Percentiles rank a stretch among this genome's conserved stretches.
Evolutionary conservation across 2,888 invertebrate species (phyloP).

Genomic region (Drosophila pegasa): DNA sequence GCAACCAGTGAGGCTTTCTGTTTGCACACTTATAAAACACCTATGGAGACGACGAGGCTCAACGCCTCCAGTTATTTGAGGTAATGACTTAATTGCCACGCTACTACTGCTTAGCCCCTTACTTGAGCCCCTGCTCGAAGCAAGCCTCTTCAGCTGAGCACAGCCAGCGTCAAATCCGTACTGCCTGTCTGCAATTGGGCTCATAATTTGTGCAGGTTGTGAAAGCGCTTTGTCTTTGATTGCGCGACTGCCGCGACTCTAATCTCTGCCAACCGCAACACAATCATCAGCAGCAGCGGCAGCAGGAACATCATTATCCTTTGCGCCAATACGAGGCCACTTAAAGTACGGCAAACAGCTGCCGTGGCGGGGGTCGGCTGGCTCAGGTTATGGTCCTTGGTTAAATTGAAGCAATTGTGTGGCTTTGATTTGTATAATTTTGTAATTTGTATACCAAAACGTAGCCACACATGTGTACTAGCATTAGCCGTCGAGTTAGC

Average conservation of each 20-base stretch:
- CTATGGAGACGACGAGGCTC: constrained; percentile 36
- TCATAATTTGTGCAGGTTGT: constrained; percentile 79
- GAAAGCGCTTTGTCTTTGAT: constrained; percentile 76
- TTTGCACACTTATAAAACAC: constrained; percentile 79
- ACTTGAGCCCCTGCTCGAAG: constrained; percentile 1
- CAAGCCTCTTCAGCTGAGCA: not conserved
- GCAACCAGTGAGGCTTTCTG: constrained; percentile 69
- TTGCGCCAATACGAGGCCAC: constrained; percentile 52
- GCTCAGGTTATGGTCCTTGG: constrained; percentile 27
- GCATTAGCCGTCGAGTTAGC: constrained; percentile 43
- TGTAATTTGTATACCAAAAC: constrained; percentile 80
- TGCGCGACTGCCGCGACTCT: constrained; percentile 69
- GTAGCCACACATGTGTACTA: constrained; percentile 73
- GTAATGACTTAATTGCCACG: constrained; percentile 78
- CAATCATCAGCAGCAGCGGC: constrained; percentile 40
- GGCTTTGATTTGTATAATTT: constrained; percentile 80
- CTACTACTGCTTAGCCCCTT: constrained; percentile 28
- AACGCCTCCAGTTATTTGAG: constrained; percentile 67
- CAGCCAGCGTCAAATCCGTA: constrained; percentile 17
- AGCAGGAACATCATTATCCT: constrained; percentile 27
- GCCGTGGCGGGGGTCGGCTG: constrained; percentile 11
- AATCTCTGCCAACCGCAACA: constrained; percentile 73
- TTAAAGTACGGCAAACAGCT: constrained; percentile 49
- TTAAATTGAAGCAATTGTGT: constrained; percentile 81
- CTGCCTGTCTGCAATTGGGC: constrained; percentile 50